Base-by-base conservation (phyloP, 2,113 vertebrate species). In the Ptychochromis oligacanthus region DNA sequence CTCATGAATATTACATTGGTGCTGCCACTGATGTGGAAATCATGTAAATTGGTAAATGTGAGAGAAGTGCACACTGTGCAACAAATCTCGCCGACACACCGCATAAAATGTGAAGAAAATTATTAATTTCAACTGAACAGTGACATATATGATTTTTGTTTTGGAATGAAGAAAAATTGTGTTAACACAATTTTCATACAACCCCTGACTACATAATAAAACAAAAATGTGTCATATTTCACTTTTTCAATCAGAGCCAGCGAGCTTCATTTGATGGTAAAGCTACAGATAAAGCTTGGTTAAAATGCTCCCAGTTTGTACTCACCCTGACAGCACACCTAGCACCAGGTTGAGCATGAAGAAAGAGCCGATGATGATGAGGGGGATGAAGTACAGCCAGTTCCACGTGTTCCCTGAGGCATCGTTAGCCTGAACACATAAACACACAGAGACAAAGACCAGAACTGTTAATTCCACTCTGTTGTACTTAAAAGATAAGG, bases 351-450 rank as follows among this genome's bases (percentile, higher is more conserved):
- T 65, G 62, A 65, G 62, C 62, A 65, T 65, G 62, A 65, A 65
- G 62, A 65, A 65, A 43, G 62, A 65, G 22, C 62, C 62, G 38
- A 65, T 65, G 62, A 65, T 65, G 93, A 96, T 96, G 90, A 95
- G 95, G n/a, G 95, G 95, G 87, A 96, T 95, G 89, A 96, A 96
- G 90, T 96, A 96, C 9, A 96, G 92, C 95, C 95, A 96, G 93
- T 96, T 96, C 95, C 98, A 99, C 64, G 96, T 97, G 89, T 98
- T 97, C 70, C 98, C 98, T 5, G 97, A 97, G 8, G 97, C 98
- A 2, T 99, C 98, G 0, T 99, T 99, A 6, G 98, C 97, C 98
- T 99, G 93, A 75, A 94, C 91, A 84, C 70, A 92, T 4, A 64
- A 77, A 77, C 8, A 81, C 13, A 59, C 36, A 78, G 36, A 85